phyloP scores from a whole-genome alignment of 2,797 vertebrate genomes.

The Schizopygopsis malacanthus region DNA sequence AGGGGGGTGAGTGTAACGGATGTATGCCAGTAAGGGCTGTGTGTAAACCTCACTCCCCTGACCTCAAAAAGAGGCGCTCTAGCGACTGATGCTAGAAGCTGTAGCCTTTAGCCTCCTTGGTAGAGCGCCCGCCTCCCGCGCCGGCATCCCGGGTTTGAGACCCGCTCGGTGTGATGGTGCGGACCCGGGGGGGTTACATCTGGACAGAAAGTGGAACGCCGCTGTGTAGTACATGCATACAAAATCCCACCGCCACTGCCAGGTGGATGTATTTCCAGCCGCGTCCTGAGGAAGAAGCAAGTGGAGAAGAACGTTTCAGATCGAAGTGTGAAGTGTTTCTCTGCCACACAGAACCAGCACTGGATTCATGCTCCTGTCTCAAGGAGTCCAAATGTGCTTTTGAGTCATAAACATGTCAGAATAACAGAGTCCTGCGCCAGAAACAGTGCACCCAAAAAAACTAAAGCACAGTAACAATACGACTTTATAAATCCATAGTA shows the following conservation, averaged over 20 bases:
- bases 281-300: conserved; percentile 46
- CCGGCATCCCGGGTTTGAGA: too few species aligned
- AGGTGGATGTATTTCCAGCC: conserved; percentile 37
- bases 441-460: not conserved
- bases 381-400: not conserved
- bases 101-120: too few species aligned
- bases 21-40: too few species aligned
- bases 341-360: too few species aligned
- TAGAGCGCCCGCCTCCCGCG: too few species aligned
- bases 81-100: too few species aligned
- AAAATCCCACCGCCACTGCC: conserved; percentile 44
- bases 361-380: too few species aligned
- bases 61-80: too few species aligned
- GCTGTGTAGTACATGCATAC: conserved; percentile 30
- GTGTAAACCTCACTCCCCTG: too few species aligned
- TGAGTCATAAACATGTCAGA: not conserved
- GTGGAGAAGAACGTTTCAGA: conserved; percentile 43
- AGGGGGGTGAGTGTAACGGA: too few species aligned
- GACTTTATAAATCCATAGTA: not conserved
- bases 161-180: too few species aligned
- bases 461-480: not conserved
- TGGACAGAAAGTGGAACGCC: conserved; percentile 46
- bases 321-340: conserved; percentile 41
- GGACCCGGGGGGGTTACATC: too few species aligned
- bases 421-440: not conserved